Evolutionary conservation across 37 sponge, comb jelly and placozoan genomes (phyloP).

Genomic region (Lycopodina hypogea): DNA sequence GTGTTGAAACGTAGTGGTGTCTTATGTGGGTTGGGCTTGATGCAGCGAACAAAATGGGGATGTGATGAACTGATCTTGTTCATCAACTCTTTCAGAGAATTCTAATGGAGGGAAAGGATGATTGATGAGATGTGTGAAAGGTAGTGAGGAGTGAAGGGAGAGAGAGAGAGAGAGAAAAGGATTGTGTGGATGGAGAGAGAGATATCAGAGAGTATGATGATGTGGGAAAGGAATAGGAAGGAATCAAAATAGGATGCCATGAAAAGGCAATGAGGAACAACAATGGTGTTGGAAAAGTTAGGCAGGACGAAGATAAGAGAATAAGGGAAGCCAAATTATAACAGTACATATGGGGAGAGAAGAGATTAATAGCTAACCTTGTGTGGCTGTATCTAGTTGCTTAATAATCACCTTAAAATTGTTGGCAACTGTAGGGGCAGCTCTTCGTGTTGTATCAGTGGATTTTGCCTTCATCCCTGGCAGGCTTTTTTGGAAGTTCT

Average conservation of each 20-base stretch:
- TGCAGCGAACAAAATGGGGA: constrained; percentile 84
- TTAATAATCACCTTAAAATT: constrained; percentile 44
- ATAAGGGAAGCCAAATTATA: neutral
- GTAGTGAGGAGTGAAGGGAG: neutral
- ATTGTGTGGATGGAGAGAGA: neutral
- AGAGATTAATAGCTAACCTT: too few species aligned
- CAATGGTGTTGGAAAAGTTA: too few species aligned
- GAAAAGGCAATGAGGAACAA: too few species aligned
- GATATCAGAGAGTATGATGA: neutral
- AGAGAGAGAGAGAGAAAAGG: constrained; percentile 9
- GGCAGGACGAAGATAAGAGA: too few species aligned
- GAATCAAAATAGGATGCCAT: too few species aligned
- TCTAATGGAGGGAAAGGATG: constrained; percentile 21
- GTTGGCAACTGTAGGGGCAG: constrained; percentile 44
- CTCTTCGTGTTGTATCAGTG: constrained; percentile 28
- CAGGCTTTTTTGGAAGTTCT: neutral
- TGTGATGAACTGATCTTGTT: constrained; percentile 71
- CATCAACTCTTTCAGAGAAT: constrained; percentile 72
- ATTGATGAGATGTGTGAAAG: neutral
- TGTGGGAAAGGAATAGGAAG: neutral
- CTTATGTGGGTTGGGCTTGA: constrained; percentile 75
- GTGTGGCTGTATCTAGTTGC: neutral
- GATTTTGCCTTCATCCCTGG: too few species aligned
- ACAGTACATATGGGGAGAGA: too few species aligned
- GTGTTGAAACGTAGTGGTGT: constrained; percentile 28